Base-by-base conservation (phyloP, 2,888 invertebrate species). In the Liodrosophila aerea region DNA sequence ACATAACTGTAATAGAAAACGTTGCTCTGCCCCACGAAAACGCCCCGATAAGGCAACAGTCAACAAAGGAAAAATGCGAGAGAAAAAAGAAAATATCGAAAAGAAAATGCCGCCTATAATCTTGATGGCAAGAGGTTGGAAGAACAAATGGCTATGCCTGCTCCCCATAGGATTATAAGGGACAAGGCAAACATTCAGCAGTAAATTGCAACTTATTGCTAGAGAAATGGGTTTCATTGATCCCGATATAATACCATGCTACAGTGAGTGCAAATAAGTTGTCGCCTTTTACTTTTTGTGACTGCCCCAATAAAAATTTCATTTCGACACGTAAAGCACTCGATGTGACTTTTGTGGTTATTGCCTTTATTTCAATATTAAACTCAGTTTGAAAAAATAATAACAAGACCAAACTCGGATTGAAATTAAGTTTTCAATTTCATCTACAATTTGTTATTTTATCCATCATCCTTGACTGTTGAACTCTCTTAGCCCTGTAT, bases 131-230 rank as follows among this genome's bases (percentile, higher is more conserved):
- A 7, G 7, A 9, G 7, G 7, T 7, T n/a, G 8, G 2, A 30
- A 30, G n/a, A 30, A 30, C 22, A 22, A 22, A 22, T 22, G 22
- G 29, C 34, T 52, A 45, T 13, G 41, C 40, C 39, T 46, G 43
- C 13, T 46, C 27, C 18, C 46, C 9, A 33, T 39, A 18, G 44
- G 31, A 56, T 50, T 61, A 39, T 4, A 30, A 22, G 22, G 22
- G 22, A 22, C 22, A 22, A 22, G 22, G 22, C 22, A 22, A 22
- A 22, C 22, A 22, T 22, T 22, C 22, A 22, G 18, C 61, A 47
- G 37, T 60, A 49, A 54, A 60, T 54, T 54, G 54, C 60, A 54
- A 50, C 50, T 39, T 63, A 63, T 63, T 58, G 64, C 30, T 41
- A 34, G 30, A n/a, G 12, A 34, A 57, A 57, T 61, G 50, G 44